Evolutionary conservation across 2,113 vertebrate genomes (phyloP).

Genomic region (Potamarius usumacintae): DNA sequence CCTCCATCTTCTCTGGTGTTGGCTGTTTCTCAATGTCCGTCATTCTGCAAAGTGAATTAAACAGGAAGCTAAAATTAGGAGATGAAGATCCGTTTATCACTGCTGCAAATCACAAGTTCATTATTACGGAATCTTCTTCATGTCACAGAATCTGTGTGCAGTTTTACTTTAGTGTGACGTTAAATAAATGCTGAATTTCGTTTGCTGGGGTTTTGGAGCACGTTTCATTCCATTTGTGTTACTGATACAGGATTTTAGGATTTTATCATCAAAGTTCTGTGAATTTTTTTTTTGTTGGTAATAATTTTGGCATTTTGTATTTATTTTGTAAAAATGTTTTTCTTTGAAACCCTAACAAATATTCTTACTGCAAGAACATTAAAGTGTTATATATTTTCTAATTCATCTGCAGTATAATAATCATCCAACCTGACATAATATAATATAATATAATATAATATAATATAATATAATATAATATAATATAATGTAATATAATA

Average conservation of each 20-base stretch:
- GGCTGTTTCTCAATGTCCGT: conserved; percentile 26
- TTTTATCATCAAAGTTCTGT: not conserved
- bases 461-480: not conserved
- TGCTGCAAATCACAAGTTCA: not conserved
- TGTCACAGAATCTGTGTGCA: not conserved
- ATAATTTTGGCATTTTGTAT: too few relatives aligned
- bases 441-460: not conserved
- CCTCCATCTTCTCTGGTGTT: not conserved
- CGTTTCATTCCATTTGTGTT: not conserved
- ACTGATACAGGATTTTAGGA: not conserved
- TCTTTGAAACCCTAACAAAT: too few relatives aligned
- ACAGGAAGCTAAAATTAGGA: not conserved
- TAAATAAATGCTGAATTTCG: not conserved
- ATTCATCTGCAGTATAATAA: not conserved
- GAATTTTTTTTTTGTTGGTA: too few relatives aligned
- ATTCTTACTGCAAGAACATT: not conserved
- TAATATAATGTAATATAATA: not conserved
- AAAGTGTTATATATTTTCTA: not conserved
- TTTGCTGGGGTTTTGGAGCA: not conserved
- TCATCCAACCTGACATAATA: not conserved
- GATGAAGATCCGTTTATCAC: not conserved
- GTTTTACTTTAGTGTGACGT: too few relatives aligned
- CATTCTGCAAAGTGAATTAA: conserved; percentile 55
- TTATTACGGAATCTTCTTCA: not conserved
- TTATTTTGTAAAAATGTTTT: too few relatives aligned